Conservation (phyloP, 2,113 vertebrate species). For the Phalacrocorax aristotelis region DNA sequence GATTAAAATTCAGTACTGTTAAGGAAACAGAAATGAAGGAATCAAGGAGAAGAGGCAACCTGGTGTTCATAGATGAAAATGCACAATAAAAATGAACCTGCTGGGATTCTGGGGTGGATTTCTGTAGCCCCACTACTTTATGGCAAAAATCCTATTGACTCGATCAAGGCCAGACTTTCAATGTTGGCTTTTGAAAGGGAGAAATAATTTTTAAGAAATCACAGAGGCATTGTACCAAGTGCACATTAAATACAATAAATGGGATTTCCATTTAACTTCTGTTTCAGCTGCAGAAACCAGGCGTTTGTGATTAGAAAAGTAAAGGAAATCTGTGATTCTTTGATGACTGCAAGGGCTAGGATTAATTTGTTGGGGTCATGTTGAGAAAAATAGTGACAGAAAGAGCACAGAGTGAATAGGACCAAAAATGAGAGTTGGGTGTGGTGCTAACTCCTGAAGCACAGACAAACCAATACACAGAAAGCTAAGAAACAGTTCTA, state of each 20-base stretch:
- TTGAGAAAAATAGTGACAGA: neutral
- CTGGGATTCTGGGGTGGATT: neutral
- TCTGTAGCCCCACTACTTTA: neutral
- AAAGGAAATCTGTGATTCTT: neutral
- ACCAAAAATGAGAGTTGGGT: neutral
- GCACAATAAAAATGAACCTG: neutral
- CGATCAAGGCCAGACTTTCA: neutral
- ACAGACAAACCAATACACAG: neutral
- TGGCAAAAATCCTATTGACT: neutral
- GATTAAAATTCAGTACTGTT: neutral
- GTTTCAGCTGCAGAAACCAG: neutral
- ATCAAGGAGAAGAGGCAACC: neutral
- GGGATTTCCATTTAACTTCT: slow-evolving; percentile 20
- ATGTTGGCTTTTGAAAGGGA: slow-evolving; percentile 2
- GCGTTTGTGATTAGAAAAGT: neutral
- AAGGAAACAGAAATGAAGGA: neutral
- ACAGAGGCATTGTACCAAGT: neutral
- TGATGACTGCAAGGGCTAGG: neutral
- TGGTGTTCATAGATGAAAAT: neutral
- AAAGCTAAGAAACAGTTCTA: neutral
- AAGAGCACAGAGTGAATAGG: neutral
- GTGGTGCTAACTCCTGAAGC: neutral
- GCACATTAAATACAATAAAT: slow-evolving; percentile 13
- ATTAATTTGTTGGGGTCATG: neutral
- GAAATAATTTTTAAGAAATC: slow-evolving; percentile 36